Evolutionary conservation across 2,888 invertebrate genomes (phyloP).

Genomic region (Netelia inedita): DNA sequence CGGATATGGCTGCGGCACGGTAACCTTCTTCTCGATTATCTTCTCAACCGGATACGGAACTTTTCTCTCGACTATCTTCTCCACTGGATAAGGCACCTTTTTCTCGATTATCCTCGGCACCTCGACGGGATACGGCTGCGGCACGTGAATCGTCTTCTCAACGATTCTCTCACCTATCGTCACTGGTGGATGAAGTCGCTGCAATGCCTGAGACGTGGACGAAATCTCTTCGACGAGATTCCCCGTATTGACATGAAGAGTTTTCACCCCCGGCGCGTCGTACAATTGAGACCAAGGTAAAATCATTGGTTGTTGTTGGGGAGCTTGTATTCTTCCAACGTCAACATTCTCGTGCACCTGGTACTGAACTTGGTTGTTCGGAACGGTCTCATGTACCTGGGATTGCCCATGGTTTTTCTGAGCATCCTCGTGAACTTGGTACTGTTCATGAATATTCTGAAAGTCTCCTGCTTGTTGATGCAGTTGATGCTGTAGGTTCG

Average conservation of each 20-base stretch:
- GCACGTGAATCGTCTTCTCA: slow-evolving; percentile 85
- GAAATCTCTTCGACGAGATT: slow-evolving; percentile 30
- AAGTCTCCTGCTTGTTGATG: no score
- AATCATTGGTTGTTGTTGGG: slow-evolving; percentile 51
- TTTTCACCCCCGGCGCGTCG: slow-evolving; percentile 17
- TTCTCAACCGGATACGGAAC: slow-evolving; percentile 87
- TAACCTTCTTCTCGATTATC: slow-evolving; percentile 86
- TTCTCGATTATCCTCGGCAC: slow-evolving; percentile 85
- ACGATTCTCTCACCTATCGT: slow-evolving; percentile 80
- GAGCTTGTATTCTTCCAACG: slow-evolving; percentile 3
- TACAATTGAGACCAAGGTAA: slow-evolving; percentile 52
- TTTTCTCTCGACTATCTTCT: slow-evolving; percentile 86
- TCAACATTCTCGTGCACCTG: slow-evolving; percentile 29
- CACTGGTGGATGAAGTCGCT: slow-evolving; percentile 29
- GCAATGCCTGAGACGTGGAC: neutral
- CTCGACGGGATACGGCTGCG: slow-evolving; percentile 86
- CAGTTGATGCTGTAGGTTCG: no score
- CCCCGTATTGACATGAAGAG: slow-evolving; percentile 34
- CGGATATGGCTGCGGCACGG: slow-evolving; percentile 86
- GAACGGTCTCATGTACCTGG: neutral
- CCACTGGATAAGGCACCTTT: slow-evolving; percentile 86
- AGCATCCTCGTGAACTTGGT: neutral
- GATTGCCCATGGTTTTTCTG: neutral
- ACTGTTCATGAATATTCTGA: no score
- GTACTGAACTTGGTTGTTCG: neutral